Evolutionary conservation across 2,888 invertebrate genomes (phyloP), one percentile per base, ranked within the genome.

Genomic region (Aphodius granarius): DNA sequence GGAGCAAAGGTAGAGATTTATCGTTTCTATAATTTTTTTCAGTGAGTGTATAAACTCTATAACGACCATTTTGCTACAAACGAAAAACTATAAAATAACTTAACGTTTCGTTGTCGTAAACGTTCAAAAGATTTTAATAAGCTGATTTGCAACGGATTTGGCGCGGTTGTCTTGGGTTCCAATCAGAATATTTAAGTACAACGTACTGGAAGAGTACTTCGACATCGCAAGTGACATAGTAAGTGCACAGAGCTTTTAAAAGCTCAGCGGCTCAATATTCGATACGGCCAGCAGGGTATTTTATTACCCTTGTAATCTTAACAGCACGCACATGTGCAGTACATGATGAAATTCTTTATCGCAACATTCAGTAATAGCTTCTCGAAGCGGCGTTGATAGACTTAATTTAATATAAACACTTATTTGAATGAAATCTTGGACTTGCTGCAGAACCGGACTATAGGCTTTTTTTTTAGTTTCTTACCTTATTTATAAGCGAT

Each of bases 281-380:
- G 43, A 43, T 43, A 43, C 43, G 43, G 9, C 43, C 6, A 9
- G 43, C 43, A 43, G 43, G 0, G 43, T 43, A 43, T 13, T 43
- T 43, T 43, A 43, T 43, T 43, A 43, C 43, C 43, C 18, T 43
- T 20, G 16, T 72, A 43, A 72, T 72, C 72, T 72, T 62, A 72
- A 72, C 63, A 63, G 18, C 20, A 20, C 43, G 16, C 72, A 72
- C 72, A 72, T 72, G 72, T 72, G 72, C 18, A 23, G 20, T 66
- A 66, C 18, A 66, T 66, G 66, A 66, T 23, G 43, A 63, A 17
- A 72, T 72, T 72, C 63, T 72, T 72, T 72, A 72, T 72, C 72
- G 18, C 23, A 17, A 66, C 43, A 18, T 23, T 43, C 43, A 62
- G 63, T 72, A 43, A 72, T 72, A 62, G 63, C 72, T 72, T 72